Evolutionary conservation across 2,888 invertebrate species (phyloP), one percentile per base, ranked within the genome.

Genomic region (Agrochola circellaris): DNA sequence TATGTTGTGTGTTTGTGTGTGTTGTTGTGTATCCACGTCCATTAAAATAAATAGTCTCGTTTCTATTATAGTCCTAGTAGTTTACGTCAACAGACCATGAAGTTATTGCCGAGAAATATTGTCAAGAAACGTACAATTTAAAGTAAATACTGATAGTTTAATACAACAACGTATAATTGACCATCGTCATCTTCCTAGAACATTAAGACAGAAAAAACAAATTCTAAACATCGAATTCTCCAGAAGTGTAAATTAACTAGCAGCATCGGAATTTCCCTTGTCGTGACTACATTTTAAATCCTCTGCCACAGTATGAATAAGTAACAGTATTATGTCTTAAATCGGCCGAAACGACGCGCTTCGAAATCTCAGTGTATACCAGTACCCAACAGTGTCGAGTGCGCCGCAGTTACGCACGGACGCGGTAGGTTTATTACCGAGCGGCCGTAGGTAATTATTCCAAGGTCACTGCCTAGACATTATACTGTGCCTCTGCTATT

Each of bases 271-370:
- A 60, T 70, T 73, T 78, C 60, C 71, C 56, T 38, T 71, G 30
- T 65, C 69, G 66, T 77, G 71, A 45, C 80, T 38, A 66, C 56
- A 56, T 79, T 84, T 80, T 65, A 79, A 87, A 87, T 81, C 76
- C 69, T 81, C 81, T 48, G 48, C 15, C 45, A 45, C 45, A 45
- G 45, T 45, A 45, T 45, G 45, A 45, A 45, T 45, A 45, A 45
- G 45, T 45, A 13, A 45, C 45, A 45, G 45, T 45, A 45, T 45
- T 45, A 45, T 15, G 13, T 15, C 45, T 45, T 45, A 15, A 45
- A 45, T 15, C 13, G 42, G 42, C 42, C 42, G 42, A 42, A 13
- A 42, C 11, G 1, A 42, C 13, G 42, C 13, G 42, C 13, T 42
- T 42, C 42, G 13, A 42, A 42, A 42, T 42, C 42, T 42, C 13